Evolutionary conservation across 2,113 vertebrate species (phyloP).

Genomic region (Chaetorhynchus papuensis): DNA sequence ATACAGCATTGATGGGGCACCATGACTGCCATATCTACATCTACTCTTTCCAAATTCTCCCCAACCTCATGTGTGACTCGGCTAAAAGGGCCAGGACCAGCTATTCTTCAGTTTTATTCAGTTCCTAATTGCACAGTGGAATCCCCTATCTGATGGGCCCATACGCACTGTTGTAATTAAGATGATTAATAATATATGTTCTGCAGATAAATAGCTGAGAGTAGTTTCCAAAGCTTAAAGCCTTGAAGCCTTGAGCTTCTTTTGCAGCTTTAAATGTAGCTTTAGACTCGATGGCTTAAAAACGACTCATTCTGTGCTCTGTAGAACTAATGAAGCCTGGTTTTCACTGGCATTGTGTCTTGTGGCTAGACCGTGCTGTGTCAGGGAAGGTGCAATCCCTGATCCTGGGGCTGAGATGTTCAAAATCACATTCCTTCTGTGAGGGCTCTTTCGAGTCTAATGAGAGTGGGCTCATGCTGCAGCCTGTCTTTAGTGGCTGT

Average conservation of each 20-base stretch:
- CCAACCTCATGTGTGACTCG: background rate
- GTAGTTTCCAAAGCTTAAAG: background rate
- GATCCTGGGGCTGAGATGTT: background rate
- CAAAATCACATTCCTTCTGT: background rate
- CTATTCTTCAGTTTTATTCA: background rate
- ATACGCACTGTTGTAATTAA: background rate
- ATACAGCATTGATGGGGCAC: background rate
- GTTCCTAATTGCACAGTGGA: background rate
- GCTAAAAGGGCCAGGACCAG: background rate
- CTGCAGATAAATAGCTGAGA: background rate
- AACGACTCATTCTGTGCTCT: background rate
- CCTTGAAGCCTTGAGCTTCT: background rate
- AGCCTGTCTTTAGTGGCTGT: background rate
- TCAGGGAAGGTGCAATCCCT: background rate
- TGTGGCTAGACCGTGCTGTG: accelerated
- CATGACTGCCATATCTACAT: background rate
- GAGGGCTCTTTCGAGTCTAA: background rate
- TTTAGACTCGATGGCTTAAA: background rate
- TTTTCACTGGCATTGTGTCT: background rate
- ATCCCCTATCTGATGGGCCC: background rate
- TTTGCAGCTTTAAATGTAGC: background rate
- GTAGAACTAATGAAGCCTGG: background rate
- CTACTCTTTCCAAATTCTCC: background rate
- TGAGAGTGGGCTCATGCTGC: background rate
- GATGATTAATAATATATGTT: background rate